Evolutionary conservation across 2,113 vertebrate species (phyloP).

Genomic region (Proterorhinus semilunaris): DNA sequence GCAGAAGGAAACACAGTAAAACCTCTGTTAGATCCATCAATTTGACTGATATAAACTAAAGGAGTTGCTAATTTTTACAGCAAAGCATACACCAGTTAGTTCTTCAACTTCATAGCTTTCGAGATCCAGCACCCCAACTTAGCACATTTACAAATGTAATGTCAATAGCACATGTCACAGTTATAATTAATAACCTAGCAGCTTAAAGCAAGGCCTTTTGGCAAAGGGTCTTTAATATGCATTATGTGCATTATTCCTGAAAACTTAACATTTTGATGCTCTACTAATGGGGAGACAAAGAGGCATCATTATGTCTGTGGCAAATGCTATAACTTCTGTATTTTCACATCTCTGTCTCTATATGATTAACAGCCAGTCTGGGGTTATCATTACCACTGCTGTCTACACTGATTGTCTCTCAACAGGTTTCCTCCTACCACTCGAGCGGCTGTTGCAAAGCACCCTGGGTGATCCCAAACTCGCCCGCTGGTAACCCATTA

Average conservation of each 20-base stretch:
- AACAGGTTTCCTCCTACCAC: slow-evolving; percentile 77
- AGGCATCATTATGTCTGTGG: background rate
- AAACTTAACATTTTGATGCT: background rate
- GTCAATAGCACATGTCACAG: no score
- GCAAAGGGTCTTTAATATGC: background rate
- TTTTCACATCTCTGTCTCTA: slow-evolving; percentile 26
- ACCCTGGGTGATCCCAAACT: slow-evolving; percentile 82
- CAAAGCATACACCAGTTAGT: no score
- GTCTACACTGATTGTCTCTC: slow-evolving; percentile 73
- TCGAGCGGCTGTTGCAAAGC: slow-evolving; percentile 75
- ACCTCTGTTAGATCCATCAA: no score
- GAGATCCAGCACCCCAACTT: no score
- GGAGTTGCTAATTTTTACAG: no score
- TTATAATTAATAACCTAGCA: no score
- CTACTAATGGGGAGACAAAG: background rate
- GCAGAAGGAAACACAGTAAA: no score
- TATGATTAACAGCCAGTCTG: slow-evolving; percentile 64
- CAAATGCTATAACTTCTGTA: background rate
- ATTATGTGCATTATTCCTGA: background rate
- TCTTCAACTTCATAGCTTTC: no score
- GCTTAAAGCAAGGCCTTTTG: no score
- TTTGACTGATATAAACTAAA: no score
- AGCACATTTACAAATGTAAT: no score
- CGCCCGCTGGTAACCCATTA: slow-evolving; percentile 82
- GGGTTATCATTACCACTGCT: slow-evolving; percentile 75